phyloP scores from a whole-genome alignment of 1,140 invertebrate genomes.

The Megathymus violae region DNA sequence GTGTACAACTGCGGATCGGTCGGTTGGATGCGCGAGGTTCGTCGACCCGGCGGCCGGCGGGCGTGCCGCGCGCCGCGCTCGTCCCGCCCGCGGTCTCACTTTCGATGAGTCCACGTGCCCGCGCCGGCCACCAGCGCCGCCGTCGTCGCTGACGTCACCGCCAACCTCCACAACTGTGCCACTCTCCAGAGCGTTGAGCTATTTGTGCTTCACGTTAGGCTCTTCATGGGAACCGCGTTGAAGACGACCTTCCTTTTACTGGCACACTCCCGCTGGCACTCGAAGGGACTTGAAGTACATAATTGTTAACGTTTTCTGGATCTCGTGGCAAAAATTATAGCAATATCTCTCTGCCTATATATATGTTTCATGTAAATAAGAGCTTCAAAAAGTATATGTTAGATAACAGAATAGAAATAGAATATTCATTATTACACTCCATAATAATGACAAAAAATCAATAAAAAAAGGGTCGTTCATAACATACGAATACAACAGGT shows the following conservation, averaged over 20 bases:
- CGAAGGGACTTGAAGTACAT: too few species aligned
- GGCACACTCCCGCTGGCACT: conserved; percentile 10
- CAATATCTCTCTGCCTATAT: too few species aligned
- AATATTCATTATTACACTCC: too few species aligned
- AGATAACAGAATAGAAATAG: too few species aligned
- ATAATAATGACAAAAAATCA: too few species aligned
- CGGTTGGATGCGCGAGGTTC: conserved; percentile 73
- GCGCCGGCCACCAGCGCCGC: conserved; percentile 43
- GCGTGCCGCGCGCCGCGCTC: conserved; percentile 47
- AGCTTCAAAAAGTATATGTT: too few species aligned
- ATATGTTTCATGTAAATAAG: too few species aligned
- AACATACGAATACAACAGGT: too few species aligned
- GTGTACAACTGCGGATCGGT: conserved; percentile 77
- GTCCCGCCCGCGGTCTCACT: conserved; percentile 68
- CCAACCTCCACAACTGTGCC: conserved; percentile 56
- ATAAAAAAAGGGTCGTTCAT: too few species aligned
- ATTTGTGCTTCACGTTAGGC: conserved; percentile 70
- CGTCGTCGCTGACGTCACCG: conserved; percentile 70
- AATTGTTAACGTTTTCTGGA: too few species aligned
- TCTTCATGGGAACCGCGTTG: conserved; percentile 66
- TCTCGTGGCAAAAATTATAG: too few species aligned
- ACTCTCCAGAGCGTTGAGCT: conserved; percentile 56
- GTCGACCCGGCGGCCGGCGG: conserved; percentile 57
- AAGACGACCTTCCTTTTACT: conserved; percentile 32
- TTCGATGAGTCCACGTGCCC: conserved; percentile 80